Base-by-base conservation (phyloP, 1,140 invertebrate species). In the Eriosoma lanigerum region DNA sequence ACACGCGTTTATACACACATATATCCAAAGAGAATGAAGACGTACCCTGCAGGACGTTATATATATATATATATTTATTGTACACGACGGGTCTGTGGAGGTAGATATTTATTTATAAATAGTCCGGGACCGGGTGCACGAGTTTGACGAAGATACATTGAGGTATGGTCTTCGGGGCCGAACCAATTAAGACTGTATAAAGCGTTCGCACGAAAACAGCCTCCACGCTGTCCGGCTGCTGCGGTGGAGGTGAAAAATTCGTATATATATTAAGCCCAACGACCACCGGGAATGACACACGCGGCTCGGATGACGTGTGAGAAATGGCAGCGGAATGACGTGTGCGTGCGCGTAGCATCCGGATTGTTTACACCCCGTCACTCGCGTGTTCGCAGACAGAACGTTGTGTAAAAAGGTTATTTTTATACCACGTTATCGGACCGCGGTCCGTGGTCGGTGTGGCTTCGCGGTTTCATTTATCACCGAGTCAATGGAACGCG, bases 331-430 rank as follows among this genome's bases (percentile, higher is more conserved):
- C 10, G 13, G 13, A 44, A 1, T 3, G 19, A 26, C 17, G 19
- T 58, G 54, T 21, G 32, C 0, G 38, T 13, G 0, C 13, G 48
- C 0, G 29, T 26, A 5, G 50, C 19, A 38, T 54, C 50, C 70
- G 70, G 70, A 75, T 75, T 75, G 70, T 75, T 75, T 75, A 75
- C 46, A 75, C 70, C 26, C 70, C n/a, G 70, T 75, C 70, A 32
- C 4, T 32, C 29, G 60, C 21, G 60, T 6, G 5, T 13, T 8
- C 44, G 13, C 66, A 52, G 68, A 72, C 48, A 48, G 68, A 48
- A 50, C 48, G 50, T 38, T 38, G 32, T 46, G 26, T 72, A 72
- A 72, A 38, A 72, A 72, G 26, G 70, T 56, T 75, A 75, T 75
- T 75, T 75, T 75, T 75, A 75, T 75, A 75, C 26, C 17, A 24